phyloP scores from a whole-genome alignment of 1,140 invertebrate genomes.

The Dinoponera quadriceps region DNA sequence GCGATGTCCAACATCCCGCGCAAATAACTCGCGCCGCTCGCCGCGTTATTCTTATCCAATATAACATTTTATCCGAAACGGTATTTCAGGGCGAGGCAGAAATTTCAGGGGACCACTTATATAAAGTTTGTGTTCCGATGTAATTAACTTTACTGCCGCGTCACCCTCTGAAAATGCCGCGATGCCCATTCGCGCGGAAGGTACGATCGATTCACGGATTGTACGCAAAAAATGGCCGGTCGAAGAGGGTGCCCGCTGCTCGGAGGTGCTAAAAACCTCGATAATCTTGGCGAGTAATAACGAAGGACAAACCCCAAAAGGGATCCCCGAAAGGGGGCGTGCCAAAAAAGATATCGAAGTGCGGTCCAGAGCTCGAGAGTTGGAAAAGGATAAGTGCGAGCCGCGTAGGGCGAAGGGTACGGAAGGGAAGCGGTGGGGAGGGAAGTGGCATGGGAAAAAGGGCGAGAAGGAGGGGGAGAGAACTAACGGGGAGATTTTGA shows the following conservation, averaged over 20 bases:
- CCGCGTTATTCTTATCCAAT: background rate
- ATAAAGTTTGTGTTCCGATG: constrained; percentile 49
- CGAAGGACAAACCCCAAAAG: constrained; percentile 64
- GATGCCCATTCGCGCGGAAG: constrained; percentile 29
- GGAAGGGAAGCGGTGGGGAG: background rate
- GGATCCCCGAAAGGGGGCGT: constrained; percentile 46
- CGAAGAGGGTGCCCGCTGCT: constrained; percentile 16
- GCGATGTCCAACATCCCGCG: background rate
- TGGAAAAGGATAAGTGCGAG: constrained; percentile 57
- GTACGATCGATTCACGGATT: constrained; percentile 44
- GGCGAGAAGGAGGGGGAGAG: constrained; percentile 53
- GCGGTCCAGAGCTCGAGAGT: constrained; percentile 3
- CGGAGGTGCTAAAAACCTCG: constrained; percentile 69
- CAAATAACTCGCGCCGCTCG: background rate
- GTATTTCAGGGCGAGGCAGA: constrained; percentile 33
- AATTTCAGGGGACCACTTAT: constrained; percentile 45
- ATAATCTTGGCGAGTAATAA: constrained; percentile 70
- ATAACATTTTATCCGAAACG: constrained; percentile 39
- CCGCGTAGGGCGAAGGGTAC: constrained; percentile 45
- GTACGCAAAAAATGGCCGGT: constrained; percentile 11
- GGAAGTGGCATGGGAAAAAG: constrained; percentile 53
- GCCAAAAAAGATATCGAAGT: constrained; percentile 56
- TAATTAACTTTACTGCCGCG: constrained; percentile 56
- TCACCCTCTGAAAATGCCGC: constrained; percentile 24
- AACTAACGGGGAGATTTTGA: constrained; percentile 70